These are phyloP conservation scores for Brachyhypopomus occidentalis DNA, from an alignment of 2,113 vertebrate genomes.

Conservation along the genomic window DNA sequence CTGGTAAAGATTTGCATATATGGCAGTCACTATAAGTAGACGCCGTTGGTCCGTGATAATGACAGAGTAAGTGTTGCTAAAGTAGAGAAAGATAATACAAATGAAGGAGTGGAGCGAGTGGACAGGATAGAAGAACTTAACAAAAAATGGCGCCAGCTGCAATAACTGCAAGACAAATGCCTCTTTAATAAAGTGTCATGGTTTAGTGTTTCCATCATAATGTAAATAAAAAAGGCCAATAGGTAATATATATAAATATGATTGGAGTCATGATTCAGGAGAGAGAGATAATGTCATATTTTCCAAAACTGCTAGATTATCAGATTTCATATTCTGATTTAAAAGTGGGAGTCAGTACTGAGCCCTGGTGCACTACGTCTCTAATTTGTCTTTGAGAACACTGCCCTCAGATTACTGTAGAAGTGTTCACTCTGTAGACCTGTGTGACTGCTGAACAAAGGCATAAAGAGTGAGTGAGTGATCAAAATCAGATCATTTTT, in stretches of 20 bases:
- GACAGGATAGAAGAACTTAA: too few species aligned
- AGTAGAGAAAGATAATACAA: too few species aligned
- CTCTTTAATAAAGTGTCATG: too few species aligned
- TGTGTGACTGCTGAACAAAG: background rate
- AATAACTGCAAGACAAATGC: too few species aligned
- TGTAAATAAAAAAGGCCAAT: too few species aligned
- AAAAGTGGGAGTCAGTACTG: background rate
- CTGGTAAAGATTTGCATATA: background rate
- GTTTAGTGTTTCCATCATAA: too few species aligned
- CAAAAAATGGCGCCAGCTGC: too few species aligned
- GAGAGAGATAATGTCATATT: background rate
- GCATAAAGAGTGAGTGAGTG: constrained; percentile 1
- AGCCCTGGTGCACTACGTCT: background rate
- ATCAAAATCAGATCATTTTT: constrained; percentile 23
- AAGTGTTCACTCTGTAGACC: background rate
- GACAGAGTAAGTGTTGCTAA: too few species aligned
- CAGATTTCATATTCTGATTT: background rate
- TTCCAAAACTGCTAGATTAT: background rate
- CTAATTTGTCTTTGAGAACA: background rate
- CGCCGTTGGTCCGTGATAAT: background rate
- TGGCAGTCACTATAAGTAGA: background rate
- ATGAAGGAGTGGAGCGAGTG: too few species aligned
- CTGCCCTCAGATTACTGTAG: background rate
- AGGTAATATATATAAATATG: too few species aligned
- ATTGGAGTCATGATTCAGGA: too few species aligned